Base-by-base conservation (phyloP, 1,140 invertebrate species). In the Drosophila aff. region DNA sequence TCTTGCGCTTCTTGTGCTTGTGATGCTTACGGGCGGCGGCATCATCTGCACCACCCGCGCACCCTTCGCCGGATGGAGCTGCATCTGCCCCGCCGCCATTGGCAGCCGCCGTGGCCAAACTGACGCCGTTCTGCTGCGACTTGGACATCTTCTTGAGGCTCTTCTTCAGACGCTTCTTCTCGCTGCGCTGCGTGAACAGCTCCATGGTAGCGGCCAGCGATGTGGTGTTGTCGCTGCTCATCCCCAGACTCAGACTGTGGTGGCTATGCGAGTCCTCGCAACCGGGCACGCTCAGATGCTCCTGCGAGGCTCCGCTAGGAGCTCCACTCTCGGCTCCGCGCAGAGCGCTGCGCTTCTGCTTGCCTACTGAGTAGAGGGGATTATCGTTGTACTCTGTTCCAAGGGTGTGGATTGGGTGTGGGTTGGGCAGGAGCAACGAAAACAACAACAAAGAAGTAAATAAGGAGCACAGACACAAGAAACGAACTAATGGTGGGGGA, bases 1-100 rank as follows among this genome's bases (percentile, higher is more conserved):
- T 96, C 69, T 95, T 95, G 84, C 96, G 96, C 82, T 96, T 96
- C 78, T 96, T 95, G 79, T 96, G 96, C 90, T 94, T 94, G 43
- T 95, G 94, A 75, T 96, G 96, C 74, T 96, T 96, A 47, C 96
- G 96, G 72, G 95, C 95, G 72, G 95, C 95, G 65, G 96, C 95
- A 63, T 96, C 96, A 16, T 89, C 81, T 31, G 49, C 69, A 23
- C 59, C 69, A 23, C 59, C 60, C 2, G 18, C 68, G n/a, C 57
- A 5, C 4, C 15, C 66, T 1, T 90, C 76, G 0, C 49, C 82
- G 4, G 50, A 18, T 15, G 71, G 57, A 4, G n/a, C 62, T 4
- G 18, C 26, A n/a, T 85, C 67, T 11, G 43, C 18, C 0, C 62
- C 73, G 4, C 62, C 73, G 4, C 60, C 73, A 33, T 44, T 87